phyloP scores from a whole-genome alignment of 2,113 vertebrate species.

The Clarias macrocephalus region DNA sequence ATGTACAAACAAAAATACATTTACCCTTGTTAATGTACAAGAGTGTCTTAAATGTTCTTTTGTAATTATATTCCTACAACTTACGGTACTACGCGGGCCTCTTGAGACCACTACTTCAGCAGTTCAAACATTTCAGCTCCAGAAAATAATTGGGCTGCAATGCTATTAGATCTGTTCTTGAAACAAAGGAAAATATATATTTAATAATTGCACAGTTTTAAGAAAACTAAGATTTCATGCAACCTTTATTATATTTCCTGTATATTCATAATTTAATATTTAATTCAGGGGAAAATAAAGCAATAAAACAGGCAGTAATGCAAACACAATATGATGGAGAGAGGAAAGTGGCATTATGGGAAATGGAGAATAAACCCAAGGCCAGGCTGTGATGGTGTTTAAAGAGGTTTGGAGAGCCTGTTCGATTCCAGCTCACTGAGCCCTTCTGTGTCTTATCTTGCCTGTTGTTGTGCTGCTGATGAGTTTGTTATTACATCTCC shows the following conservation, averaged over 20 bases:
- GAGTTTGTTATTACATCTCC: constrained; percentile 12
- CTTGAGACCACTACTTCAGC: not conserved
- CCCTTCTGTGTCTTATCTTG: not conserved
- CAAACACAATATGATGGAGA: not conserved
- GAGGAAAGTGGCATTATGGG: not conserved
- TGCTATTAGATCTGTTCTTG: not conserved
- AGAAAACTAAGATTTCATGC: not conserved
- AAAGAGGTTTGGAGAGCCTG: not conserved
- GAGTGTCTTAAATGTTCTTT: not conserved
- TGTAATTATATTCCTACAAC: not conserved
- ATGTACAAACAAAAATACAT: not conserved
- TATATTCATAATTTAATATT: not conserved
- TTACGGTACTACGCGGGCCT: not conserved
- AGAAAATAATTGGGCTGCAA: not conserved
- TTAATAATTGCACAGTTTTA: not conserved
- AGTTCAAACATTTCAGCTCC: not conserved
- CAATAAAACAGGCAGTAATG: not conserved
- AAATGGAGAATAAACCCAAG: too few species aligned
- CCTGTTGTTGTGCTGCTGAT: constrained; percentile 2
- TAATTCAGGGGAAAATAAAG: not conserved
- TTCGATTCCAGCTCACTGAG: not conserved
- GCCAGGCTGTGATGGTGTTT: not conserved
- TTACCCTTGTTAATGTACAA: not conserved
- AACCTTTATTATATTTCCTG: not conserved
- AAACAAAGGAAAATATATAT: not conserved